Conservation (phyloP, 1,140 invertebrate genomes). For the Limonius californicus region DNA sequence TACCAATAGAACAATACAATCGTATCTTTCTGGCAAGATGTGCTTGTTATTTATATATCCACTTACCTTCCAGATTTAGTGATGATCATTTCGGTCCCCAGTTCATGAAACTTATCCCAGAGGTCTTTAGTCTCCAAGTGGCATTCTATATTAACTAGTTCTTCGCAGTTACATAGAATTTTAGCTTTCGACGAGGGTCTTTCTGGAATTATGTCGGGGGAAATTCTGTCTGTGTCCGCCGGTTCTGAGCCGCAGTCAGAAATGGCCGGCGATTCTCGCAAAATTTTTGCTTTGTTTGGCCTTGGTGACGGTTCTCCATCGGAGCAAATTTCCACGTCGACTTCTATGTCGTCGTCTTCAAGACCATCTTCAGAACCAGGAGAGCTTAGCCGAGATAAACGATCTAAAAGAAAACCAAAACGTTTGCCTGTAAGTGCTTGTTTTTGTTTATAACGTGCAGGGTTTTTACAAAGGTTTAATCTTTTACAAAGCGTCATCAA, state of each 20-base stretch:
- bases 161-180: conserved; percentile 78
- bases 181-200: conserved; percentile 28
- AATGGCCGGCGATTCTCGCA: conserved; percentile 36
- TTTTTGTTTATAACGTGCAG: background rate
- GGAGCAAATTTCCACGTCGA: conserved; percentile 47
- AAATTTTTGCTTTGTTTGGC: conserved; percentile 31
- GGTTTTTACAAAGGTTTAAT: no score
- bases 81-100: conserved; percentile 98
- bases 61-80: conserved; percentile 94
- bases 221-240: conserved; percentile 41
- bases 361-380: conserved; percentile 38
- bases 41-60: no score
- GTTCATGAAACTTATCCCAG: conserved; percentile 90
- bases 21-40: no score
- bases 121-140: conserved; percentile 91
- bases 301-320: conserved; percentile 38
- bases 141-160: conserved; percentile 77
- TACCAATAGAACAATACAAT: no score
- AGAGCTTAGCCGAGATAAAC: conserved; percentile 34
- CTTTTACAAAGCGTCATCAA: no score
- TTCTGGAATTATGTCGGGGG: conserved; percentile 37
- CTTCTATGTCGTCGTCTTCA: conserved; percentile 46
- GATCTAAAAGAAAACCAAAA: conserved; percentile 25
- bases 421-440: background rate
- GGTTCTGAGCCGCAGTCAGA: conserved; percentile 44